These are phyloP conservation scores for Felis catus DNA, from an alignment of 2,113 vertebrate genomes.

Conservation along the genomic window DNA sequence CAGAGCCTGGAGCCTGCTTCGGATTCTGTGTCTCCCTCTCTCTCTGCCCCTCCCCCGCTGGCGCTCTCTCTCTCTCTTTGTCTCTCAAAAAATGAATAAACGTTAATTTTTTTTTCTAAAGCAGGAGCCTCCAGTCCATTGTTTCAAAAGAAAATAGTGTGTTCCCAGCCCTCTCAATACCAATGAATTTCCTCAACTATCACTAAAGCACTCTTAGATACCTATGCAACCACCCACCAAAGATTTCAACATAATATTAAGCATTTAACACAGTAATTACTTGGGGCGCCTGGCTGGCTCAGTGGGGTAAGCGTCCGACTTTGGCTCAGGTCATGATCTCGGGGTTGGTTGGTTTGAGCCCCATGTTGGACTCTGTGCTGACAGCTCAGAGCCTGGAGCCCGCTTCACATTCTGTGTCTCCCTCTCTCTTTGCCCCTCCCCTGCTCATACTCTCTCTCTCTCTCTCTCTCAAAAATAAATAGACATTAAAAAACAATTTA, in stretches of 20 bases:
- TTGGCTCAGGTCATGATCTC: too few species aligned
- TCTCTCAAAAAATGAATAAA: background rate
- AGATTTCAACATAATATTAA: conserved; percentile 7
- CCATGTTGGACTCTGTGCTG: too few species aligned
- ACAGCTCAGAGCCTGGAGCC: too few species aligned
- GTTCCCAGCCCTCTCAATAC: background rate
- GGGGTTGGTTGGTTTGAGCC: too few species aligned
- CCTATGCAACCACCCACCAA: background rate
- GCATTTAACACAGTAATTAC: background rate
- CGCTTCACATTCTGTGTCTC: too few species aligned
- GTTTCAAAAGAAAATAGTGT: background rate
- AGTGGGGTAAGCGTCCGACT: too few species aligned
- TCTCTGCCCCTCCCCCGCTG: too few species aligned
- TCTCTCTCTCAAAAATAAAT: too few species aligned
- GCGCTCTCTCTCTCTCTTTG: background rate
- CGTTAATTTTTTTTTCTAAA: background rate
- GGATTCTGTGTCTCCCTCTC: background rate
- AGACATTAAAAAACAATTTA: background rate
- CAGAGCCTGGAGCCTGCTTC: too few species aligned
- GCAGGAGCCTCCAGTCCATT: background rate
- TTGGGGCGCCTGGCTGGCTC: background rate
- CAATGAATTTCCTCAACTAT: background rate
- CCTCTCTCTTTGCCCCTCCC: too few species aligned
- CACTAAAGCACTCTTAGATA: background rate
- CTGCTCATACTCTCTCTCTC: too few species aligned